phyloP scores from a whole-genome alignment of 1,140 invertebrate species.

The Magallana angulata region DNA sequence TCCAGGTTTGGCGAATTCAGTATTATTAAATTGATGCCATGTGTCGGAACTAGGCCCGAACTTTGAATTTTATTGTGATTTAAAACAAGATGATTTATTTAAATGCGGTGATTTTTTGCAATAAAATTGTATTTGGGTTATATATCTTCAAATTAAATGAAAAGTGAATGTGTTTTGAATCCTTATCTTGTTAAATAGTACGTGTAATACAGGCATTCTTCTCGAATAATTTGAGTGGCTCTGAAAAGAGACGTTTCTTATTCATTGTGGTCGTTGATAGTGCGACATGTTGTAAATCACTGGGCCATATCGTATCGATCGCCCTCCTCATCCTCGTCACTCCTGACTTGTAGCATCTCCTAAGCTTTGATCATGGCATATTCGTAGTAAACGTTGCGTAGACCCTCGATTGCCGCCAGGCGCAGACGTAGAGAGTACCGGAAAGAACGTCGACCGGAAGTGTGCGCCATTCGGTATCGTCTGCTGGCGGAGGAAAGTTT shows the following conservation, averaged over 20 bases:
- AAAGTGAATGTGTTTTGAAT: too few relatives aligned
- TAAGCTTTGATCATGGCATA: constrained; percentile 56
- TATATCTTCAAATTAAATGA: too few relatives aligned
- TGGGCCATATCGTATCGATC: background rate
- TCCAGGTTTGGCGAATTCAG: too few relatives aligned
- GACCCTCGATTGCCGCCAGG: constrained; percentile 58
- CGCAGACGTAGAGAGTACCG: constrained; percentile 56
- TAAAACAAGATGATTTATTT: too few relatives aligned
- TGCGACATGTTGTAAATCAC: background rate
- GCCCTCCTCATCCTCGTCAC: background rate
- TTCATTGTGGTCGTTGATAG: background rate
- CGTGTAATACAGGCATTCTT: background rate
- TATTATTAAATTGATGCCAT: too few relatives aligned
- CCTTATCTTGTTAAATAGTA: too few relatives aligned
- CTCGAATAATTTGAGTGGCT: constrained; percentile 14
- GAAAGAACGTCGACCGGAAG: constrained; percentile 54
- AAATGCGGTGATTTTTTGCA: too few relatives aligned
- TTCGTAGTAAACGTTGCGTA: constrained; percentile 61
- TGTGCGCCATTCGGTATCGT: constrained; percentile 58
- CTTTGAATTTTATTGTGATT: too few relatives aligned
- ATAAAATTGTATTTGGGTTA: too few relatives aligned
- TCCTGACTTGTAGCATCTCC: background rate
- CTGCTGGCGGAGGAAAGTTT: constrained; percentile 52
- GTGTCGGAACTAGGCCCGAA: too few relatives aligned
- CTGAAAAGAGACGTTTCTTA: background rate